phyloP scores from a whole-genome alignment of 2,888 invertebrate genomes.

The Acanthosepion pharaonis region DNA sequence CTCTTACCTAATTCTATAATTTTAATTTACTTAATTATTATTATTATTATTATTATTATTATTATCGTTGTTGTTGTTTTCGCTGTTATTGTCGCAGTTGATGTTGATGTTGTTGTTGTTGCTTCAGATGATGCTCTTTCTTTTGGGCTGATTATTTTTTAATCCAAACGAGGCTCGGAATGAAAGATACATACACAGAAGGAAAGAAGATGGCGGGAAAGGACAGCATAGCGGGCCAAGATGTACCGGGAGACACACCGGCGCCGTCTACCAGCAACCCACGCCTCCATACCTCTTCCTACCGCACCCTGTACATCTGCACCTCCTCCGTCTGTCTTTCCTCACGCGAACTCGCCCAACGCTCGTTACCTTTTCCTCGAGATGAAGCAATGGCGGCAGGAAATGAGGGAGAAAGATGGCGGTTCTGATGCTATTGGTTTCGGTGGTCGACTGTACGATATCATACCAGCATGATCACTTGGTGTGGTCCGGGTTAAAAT shows the following conservation, averaged over 20 bases:
- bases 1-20: too few relatives aligned
- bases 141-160: too few relatives aligned
- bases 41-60: too few relatives aligned
- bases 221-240: not conserved
- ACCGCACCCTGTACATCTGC: too few relatives aligned
- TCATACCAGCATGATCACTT: not conserved
- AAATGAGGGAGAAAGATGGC: not conserved
- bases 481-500: not conserved
- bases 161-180: too few relatives aligned
- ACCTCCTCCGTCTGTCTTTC: not conserved
- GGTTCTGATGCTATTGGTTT: not conserved
- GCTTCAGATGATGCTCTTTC: too few relatives aligned
- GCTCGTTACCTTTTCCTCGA: not conserved
- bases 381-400: not conserved
- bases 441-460: not conserved
- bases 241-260: constrained; percentile 11
- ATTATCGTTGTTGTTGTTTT: too few relatives aligned
- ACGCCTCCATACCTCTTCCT: not conserved
- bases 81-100: too few relatives aligned
- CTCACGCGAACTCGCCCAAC: not conserved
- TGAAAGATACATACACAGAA: not conserved
- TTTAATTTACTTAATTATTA: too few relatives aligned
- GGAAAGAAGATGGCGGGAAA: not conserved
- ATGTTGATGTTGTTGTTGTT: too few relatives aligned
- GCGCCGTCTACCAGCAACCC: not conserved